A percentile compares a stretch with the other conserved stretches of the same genome.
Conservation (phyloP, 2,888 invertebrate species). For the Eristalinus aeneus region DNA sequence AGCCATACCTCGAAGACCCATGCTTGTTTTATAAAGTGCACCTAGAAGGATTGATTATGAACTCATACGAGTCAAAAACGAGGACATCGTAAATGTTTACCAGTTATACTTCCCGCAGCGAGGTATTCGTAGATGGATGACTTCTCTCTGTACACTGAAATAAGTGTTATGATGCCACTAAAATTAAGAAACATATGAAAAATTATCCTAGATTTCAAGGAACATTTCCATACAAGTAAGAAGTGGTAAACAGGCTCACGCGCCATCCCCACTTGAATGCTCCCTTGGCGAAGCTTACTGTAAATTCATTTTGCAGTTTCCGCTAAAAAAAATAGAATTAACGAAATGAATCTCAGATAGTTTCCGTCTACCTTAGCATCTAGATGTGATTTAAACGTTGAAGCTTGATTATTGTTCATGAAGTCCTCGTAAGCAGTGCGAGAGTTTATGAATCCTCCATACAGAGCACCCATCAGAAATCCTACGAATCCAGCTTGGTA, state of each 20-base stretch:
- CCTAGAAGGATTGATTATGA: constrained; percentile 78
- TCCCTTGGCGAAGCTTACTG: constrained; percentile 87
- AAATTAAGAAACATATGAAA: constrained; percentile 67
- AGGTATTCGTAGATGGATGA: constrained; percentile 86
- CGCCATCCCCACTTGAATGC: constrained; percentile 87
- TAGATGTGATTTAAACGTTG: constrained; percentile 84
- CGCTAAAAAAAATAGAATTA: constrained; percentile 80
- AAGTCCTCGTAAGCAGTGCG: constrained; percentile 85
- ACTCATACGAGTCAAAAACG: not conserved
- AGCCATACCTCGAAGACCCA: constrained; percentile 86
- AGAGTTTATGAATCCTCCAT: constrained; percentile 85
- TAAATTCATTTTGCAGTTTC: constrained; percentile 87
- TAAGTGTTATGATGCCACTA: constrained; percentile 84
- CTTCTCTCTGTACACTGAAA: constrained; percentile 86
- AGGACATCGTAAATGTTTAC: constrained; percentile 15
- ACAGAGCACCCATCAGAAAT: constrained; percentile 83
- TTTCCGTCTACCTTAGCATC: constrained; percentile 85
- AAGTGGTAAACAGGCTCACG: constrained; percentile 85
- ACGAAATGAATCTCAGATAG: not conserved
- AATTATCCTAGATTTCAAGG: not conserved
- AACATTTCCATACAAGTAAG: constrained; percentile 84
- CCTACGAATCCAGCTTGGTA: constrained; percentile 84
- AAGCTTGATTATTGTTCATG: constrained; percentile 88
- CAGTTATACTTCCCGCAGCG: constrained; percentile 84
- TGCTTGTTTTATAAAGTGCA: constrained; percentile 84